phyloP scores from a whole-genome alignment of 2,113 vertebrate species.

The Seriola rivoliana region DNA sequence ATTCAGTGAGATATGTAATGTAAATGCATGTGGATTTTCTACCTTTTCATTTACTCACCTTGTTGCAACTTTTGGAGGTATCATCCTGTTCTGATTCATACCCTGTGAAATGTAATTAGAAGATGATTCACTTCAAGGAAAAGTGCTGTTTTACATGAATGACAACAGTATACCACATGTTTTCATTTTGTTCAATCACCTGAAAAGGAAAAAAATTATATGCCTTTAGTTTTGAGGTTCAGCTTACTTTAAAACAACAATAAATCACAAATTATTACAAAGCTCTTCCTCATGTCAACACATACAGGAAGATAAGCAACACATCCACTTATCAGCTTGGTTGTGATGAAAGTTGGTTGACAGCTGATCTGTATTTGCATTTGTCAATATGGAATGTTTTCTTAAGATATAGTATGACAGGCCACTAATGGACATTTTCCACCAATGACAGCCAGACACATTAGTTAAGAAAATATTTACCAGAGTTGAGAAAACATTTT shows the following conservation, averaged over 20 bases:
- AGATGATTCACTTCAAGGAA: background rate
- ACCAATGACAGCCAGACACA: conserved; percentile 12
- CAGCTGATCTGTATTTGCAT: conserved; percentile 2
- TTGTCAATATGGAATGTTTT: conserved; percentile 37
- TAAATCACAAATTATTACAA: background rate
- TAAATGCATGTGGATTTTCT: background rate
- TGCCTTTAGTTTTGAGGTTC: background rate
- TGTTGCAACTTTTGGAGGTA: background rate
- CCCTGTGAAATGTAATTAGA: background rate
- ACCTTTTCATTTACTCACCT: background rate
- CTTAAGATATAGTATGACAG: conserved; percentile 16
- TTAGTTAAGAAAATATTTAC: conserved; percentile 21
- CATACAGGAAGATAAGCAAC: background rate
- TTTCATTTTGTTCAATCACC: background rate
- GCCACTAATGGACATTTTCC: conserved; percentile 18
- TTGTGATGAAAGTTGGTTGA: conserved; percentile 15
- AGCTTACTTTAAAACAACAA: background rate
- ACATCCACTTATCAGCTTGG: conserved; percentile 7
- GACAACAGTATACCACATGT: background rate
- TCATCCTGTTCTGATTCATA: background rate
- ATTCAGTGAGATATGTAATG: background rate
- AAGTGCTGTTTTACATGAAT: background rate
- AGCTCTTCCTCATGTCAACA: background rate
- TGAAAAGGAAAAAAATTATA: background rate
- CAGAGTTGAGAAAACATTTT: conserved; percentile 15